Evolutionary conservation across 2,888 invertebrate genomes (phyloP).

Genomic region (Lissonota sp.): DNA sequence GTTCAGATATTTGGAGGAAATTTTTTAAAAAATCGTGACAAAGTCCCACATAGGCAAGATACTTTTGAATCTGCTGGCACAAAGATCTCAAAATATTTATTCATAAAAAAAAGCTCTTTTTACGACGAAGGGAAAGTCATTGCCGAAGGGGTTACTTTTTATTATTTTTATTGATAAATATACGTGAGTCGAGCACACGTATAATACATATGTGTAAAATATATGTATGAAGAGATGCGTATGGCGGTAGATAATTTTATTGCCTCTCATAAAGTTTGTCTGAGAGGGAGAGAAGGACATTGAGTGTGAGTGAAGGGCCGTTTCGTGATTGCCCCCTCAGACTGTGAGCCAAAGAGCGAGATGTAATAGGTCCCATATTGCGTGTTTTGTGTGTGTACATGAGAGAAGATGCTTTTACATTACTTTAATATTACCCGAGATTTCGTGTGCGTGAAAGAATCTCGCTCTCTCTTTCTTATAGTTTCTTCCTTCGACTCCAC

Average conservation of each 20-base stretch:
- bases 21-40: too few relatives aligned
- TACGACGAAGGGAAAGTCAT: too few relatives aligned
- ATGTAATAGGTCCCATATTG: conserved; percentile 16
- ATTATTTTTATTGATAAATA: not conserved
- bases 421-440: conserved; percentile 48
- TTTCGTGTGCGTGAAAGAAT: conserved; percentile 47
- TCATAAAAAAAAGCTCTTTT: too few relatives aligned
- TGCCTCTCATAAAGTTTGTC: conserved; percentile 67
- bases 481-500: conserved; percentile 17
- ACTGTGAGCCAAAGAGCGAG: conserved; percentile 17
- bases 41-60: too few relatives aligned
- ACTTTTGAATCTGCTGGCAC: too few relatives aligned
- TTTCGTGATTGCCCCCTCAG: conserved; percentile 52
- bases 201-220: conserved; percentile 29
- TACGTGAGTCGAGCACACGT: conserved; percentile 9
- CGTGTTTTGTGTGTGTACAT: conserved; percentile 15
- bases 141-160: too few relatives aligned
- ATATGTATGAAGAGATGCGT: conserved; percentile 57
- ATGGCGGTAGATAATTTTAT: conserved; percentile 67
- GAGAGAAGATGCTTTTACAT: conserved; percentile 40
- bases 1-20: too few relatives aligned
- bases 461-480: conserved; percentile 18
- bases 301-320: conserved; percentile 52
- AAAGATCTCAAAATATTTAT: too few relatives aligned
- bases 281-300: conserved; percentile 11